Evolutionary conservation across 2,113 vertebrate species (phyloP).

Genomic region (Shinisaurus crocodilurus): DNA sequence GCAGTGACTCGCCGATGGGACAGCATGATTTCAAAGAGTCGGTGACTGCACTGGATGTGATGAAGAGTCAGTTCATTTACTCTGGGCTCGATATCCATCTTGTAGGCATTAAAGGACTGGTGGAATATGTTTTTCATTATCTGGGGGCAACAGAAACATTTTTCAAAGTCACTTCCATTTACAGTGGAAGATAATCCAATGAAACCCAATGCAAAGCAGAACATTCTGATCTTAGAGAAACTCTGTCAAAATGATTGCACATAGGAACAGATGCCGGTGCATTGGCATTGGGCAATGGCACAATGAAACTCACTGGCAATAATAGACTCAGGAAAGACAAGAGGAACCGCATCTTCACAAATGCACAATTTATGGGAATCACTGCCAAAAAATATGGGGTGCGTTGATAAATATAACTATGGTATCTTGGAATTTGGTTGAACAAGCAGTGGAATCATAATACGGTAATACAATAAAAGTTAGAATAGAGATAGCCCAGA

Average conservation of each 20-base stretch:
- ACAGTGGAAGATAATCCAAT: constrained; percentile 90
- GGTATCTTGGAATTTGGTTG: too few species aligned
- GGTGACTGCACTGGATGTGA: constrained; percentile 79
- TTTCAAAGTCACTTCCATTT: constrained; percentile 72
- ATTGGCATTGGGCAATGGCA: neutral
- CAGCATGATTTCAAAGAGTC: constrained; percentile 79
- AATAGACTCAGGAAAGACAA: neutral
- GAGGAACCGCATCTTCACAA: neutral
- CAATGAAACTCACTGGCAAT: neutral
- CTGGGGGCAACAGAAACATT: constrained; percentile 45
- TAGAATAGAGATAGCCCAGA: too few species aligned
- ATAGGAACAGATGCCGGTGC: neutral
- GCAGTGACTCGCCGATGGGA: constrained; percentile 79
- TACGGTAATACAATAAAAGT: too few species aligned
- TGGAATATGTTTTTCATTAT: constrained; percentile 85
- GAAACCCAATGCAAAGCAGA: constrained; percentile 83
- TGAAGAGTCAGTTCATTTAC: constrained; percentile 73
- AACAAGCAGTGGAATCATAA: too few species aligned
- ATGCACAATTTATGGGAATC: neutral
- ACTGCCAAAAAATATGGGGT: too few species aligned
- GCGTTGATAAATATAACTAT: too few species aligned
- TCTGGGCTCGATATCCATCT: constrained; percentile 79
- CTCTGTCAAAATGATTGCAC: neutral
- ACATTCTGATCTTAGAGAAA: neutral
- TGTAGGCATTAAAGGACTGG: constrained; percentile 80